phyloP scores from a whole-genome alignment of 2,797 vertebrate genomes.

The Pseudocheirus occidentalis region DNA sequence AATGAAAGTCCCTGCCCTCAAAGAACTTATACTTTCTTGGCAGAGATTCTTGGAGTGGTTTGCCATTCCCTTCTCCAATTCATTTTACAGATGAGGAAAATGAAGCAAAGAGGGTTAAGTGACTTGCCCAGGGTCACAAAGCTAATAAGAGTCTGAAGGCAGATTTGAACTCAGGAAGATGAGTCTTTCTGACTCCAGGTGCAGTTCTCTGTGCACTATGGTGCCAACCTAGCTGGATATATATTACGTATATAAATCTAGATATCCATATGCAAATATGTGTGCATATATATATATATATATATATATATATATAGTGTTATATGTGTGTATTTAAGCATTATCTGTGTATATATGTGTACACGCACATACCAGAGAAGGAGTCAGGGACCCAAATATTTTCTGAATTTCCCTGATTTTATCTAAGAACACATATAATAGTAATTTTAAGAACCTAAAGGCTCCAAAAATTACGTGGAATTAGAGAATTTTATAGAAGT shows the following conservation, averaged over 20 bases:
- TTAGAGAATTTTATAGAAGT: not conserved
- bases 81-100: not conserved
- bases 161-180: not conserved
- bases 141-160: not conserved
- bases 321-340: not conserved
- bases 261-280: not conserved
- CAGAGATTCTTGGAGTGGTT: not conserved
- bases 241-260: not conserved
- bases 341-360: not conserved
- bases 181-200: not conserved
- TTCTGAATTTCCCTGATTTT: not conserved
- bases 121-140: not conserved
- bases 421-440: not conserved
- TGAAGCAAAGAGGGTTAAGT: not conserved
- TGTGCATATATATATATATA: not conserved
- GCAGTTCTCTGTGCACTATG: accelerated
- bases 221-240: not conserved
- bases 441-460: not conserved
- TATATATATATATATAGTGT: not conserved
- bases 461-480: not conserved
- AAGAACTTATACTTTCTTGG: not conserved
- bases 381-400: not conserved
- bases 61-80: too few species aligned
- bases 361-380: not conserved
- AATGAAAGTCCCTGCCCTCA: not conserved